Evolutionary conservation across 2,113 vertebrate species (phyloP).

Genomic region (Gambusia affinis): DNA sequence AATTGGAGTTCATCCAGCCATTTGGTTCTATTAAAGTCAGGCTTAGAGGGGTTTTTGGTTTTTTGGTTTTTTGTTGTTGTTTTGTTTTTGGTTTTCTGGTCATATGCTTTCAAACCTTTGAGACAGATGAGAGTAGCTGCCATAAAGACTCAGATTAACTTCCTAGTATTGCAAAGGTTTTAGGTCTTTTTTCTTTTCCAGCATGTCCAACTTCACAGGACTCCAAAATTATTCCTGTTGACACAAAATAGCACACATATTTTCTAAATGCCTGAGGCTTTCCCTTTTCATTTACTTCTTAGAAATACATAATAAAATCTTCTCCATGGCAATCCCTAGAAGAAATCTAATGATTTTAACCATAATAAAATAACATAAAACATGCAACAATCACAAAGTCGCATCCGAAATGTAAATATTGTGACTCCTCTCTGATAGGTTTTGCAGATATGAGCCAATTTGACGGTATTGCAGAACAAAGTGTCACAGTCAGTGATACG

Average conservation of each 20-base stretch:
- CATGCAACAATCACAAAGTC: neutral
- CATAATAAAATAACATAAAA: neutral
- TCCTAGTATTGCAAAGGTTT: neutral
- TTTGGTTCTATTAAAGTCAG: neutral
- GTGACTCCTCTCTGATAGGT: conserved; percentile 18
- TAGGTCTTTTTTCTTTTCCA: too few species aligned
- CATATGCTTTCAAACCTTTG: neutral
- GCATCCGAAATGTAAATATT: conserved; percentile 18
- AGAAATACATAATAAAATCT: neutral
- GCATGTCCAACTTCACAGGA: too few species aligned
- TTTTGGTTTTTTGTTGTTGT: neutral
- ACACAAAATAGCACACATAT: too few species aligned
- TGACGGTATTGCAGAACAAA: conserved; percentile 48
- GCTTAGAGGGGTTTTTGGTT: neutral
- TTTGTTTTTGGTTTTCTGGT: neutral
- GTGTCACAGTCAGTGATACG: conserved; percentile 62
- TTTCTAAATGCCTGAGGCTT: too few species aligned
- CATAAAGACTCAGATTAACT: neutral
- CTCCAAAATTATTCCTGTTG: too few species aligned
- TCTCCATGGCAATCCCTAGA: neutral
- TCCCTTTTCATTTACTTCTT: too few species aligned
- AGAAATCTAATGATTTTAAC: neutral
- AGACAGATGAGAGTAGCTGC: too few species aligned
- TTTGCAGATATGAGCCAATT: conserved; percentile 20
- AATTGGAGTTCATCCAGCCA: neutral